Conservation (phyloP, 2,113 vertebrate genomes). For the Pteropus alecto region DNA sequence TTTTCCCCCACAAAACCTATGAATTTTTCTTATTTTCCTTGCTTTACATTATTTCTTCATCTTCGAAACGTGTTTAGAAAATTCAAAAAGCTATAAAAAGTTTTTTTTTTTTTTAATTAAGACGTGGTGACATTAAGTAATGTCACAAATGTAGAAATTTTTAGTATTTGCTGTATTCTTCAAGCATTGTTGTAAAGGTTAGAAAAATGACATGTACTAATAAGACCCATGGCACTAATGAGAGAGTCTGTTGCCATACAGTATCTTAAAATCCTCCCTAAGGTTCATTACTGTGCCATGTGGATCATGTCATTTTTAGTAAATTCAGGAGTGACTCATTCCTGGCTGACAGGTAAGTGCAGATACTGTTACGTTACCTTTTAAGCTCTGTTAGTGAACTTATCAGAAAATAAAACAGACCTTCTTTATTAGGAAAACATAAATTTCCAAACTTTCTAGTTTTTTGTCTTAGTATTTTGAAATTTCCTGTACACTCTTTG, state of each 20-base stretch:
- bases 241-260: conserved; percentile 21
- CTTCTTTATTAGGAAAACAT: conserved; percentile 48
- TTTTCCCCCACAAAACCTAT: background rate
- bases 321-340: conserved; percentile 63
- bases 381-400: conserved; percentile 64
- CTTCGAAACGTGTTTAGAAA: conserved; percentile 46
- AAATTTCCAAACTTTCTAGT: conserved; percentile 22
- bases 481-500: background rate
- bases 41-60: conserved; percentile 64
- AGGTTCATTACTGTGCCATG: conserved; percentile 48
- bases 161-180: background rate
- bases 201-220: conserved; percentile 55
- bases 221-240: conserved; percentile 59
- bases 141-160: conserved; percentile 38
- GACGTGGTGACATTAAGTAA: conserved; percentile 45
- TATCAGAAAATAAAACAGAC: conserved; percentile 63
- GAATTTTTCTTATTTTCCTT: conserved; percentile 40
- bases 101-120: conserved; percentile 35
- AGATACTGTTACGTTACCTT: conserved; percentile 53
- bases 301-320: conserved; percentile 61
- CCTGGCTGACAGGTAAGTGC: conserved; percentile 62
- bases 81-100: conserved; percentile 13
- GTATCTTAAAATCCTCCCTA: conserved; percentile 42
- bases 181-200: background rate
- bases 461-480: conserved; percentile 7